Base-by-base conservation (phyloP, 2,113 vertebrate species). In the Lycaon pictus region DNA sequence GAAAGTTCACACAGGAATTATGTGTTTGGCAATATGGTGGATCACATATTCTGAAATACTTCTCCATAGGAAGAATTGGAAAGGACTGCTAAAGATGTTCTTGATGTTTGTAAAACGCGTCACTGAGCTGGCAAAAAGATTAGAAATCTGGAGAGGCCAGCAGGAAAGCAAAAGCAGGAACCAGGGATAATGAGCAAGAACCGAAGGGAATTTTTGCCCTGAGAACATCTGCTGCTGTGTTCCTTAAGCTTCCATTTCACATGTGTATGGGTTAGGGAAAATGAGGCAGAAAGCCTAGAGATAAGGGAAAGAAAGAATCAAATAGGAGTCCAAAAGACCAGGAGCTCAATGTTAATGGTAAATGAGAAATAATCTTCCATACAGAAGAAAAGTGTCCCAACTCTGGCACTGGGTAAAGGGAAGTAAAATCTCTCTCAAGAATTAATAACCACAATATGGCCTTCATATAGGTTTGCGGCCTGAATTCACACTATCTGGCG, bases 301-400 rank as follows among this genome's bases (percentile, higher is more conserved):
- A 35, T 32, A 71, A 89, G 25, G 19, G 35, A 35, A 79, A 58
- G 55, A 92, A 56, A 58, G 55, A 92, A 56, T 87, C 9, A 69
- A 65, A 87, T 11, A 83, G 22, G 37, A 5, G 7, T 29, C 23
- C 15, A 63, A 19, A 89, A 85, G 17, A 65, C 2, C 63, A 88
- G 43, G 89, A 94, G 23, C 9, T 37, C 65, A 53, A 3, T 53
- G 10, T 16, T 77, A 62, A 77, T 27, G 2, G 19, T 86, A 62
- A 97, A 86, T 93, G 7, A 63, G 60, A 95, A 97, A 72, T n/a
- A 79, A 55, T 51, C 22, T 81, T 71, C 72, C 56, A 16, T 35
- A 56, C 5, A 65, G 9, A 81, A 81, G 58, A 92, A 83, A 95
- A 77, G 32, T 58, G 2, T 74, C 65, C 13, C 43, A 77, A 32